Evolutionary conservation across 2,888 invertebrate species (phyloP), one percentile per base, ranked within the genome.

Genomic region (Slavum lentiscoides): DNA sequence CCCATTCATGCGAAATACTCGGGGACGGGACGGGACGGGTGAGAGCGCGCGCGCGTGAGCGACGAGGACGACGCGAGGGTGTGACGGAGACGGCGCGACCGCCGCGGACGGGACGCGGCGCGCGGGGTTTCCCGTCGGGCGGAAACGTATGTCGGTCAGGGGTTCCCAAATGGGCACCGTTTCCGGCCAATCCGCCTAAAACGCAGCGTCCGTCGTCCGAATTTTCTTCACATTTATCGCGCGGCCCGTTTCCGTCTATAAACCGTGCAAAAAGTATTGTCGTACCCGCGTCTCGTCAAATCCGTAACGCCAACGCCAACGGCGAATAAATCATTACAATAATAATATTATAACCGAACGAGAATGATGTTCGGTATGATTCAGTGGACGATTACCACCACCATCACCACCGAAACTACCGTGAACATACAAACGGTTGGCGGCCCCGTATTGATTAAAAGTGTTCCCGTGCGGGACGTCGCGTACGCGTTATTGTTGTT

Each of bases 111-210:
- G 13, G 70, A 30, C 17, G 70, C 23, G 58, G 70, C 7, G 55
- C 30, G 80, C 80, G 64, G 80, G 61, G 80, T 80, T 80, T 80
- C 80, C 80, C 80, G 80, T 80, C 72, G 80, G 80, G 80, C 80
- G 80, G 80, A 80, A 80, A 80, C 80, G 80, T 80, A 80, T 80
- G 80, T 80, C 80, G 80, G 80, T 80, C 80, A 80, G 53, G 80
- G 9, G 80, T 80, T 80, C 80, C 70, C 72, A 80, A 80, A 80
- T 55, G 30, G 55, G 21, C 6, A 23, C 17, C 64, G 80, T 80
- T 80, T 80, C 80, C 80, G 80, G 80, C 64, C 80, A 80, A 72
- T 80, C 21, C 39, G 39, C 72, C 80, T 43, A 80, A 80, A 80
- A 43, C 7, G 8, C 8, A 37, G 39, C 43, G 43, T 7, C 43